Conservation (phyloP, 2,888 invertebrate species). For the Acleris cristana region DNA sequence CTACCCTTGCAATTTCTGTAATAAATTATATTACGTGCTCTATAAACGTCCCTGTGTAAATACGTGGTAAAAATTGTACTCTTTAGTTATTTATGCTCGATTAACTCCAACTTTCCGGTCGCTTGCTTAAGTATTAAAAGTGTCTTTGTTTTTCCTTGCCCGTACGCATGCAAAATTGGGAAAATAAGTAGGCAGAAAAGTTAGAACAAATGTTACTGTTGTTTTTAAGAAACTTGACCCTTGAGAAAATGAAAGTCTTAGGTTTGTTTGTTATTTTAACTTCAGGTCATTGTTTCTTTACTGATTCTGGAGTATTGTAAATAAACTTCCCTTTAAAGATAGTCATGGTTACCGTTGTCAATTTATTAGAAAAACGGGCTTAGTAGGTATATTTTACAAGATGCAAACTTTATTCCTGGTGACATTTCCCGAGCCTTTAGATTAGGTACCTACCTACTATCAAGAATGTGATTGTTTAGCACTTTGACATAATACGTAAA, state of each 20-base stretch:
- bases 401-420: too few relatives aligned
- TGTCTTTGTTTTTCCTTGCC: conserved; percentile 16
- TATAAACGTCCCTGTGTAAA: conserved; percentile 7
- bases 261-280: neutral
- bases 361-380: too few relatives aligned
- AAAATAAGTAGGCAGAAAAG: conserved; percentile 21
- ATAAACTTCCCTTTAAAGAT: too few relatives aligned
- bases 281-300: too few relatives aligned
- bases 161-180: conserved; percentile 11
- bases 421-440: too few relatives aligned
- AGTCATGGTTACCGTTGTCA: too few relatives aligned
- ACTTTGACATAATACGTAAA: too few relatives aligned
- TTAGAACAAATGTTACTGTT: conserved; percentile 25
- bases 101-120: conserved; percentile 21
- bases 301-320: too few relatives aligned
- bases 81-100: conserved; percentile 36
- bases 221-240: conserved; percentile 21
- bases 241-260: conserved; percentile 20
- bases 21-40: neutral
- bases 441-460: too few relatives aligned
- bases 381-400: too few relatives aligned
- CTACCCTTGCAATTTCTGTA: too few relatives aligned
- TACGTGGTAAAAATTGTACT: conserved; percentile 7
- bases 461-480: too few relatives aligned
- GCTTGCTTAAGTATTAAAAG: conserved; percentile 23